Conservation (phyloP, 2,797 vertebrate genomes). For the Syngnathus rostellatus region DNA sequence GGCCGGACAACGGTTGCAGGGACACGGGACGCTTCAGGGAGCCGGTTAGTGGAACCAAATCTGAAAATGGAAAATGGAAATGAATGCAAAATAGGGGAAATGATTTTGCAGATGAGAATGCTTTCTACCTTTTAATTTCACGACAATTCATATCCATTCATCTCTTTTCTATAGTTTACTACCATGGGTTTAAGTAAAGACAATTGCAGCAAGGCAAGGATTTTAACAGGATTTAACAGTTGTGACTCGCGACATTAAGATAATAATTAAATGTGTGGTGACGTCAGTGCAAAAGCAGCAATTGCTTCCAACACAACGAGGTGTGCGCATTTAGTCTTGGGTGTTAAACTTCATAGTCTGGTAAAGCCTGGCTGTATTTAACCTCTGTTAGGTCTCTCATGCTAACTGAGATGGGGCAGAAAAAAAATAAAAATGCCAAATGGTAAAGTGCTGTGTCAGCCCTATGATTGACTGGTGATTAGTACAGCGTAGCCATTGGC, state of each 20-base stretch:
- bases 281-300: background rate
- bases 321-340: background rate
- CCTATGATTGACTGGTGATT: background rate
- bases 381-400: background rate
- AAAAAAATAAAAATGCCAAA: background rate
- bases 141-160: no score
- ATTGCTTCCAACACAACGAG: background rate
- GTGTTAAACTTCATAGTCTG: background rate
- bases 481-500: background rate
- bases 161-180: no score
- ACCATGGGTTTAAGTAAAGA: no score
- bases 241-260: background rate
- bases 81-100: background rate
- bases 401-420: background rate
- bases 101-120: background rate
- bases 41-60: slow-evolving; percentile 76
- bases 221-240: background rate
- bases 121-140: background rate
- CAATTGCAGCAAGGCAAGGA: no score
- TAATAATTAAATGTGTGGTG: background rate
- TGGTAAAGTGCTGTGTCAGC: background rate
- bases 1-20: slow-evolving; percentile 76
- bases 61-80: slow-evolving; percentile 50
- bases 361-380: background rate
- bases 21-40: slow-evolving; percentile 84